Evolutionary conservation across 1,140 invertebrate species (phyloP).

Genomic region (Akabosia matsudoensis): DNA sequence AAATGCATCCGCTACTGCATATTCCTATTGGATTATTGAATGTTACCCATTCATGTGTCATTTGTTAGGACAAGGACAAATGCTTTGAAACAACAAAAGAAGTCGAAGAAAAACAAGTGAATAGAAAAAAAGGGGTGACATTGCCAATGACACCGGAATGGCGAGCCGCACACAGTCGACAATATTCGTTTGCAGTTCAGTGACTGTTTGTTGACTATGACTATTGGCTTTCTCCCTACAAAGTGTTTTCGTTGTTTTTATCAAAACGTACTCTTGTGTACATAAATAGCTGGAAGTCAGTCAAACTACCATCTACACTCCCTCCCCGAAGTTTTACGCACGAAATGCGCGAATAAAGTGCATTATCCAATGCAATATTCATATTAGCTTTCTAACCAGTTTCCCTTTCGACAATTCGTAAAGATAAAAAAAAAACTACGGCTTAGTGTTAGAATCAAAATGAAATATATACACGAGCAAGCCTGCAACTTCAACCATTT

Average conservation of each 20-base stretch:
- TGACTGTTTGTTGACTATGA: neutral
- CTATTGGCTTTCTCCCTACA: conserved; percentile 4
- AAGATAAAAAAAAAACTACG: too few species aligned
- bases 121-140: conserved; percentile 11
- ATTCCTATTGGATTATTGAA: neutral
- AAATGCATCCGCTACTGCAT: neutral
- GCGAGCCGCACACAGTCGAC: neutral
- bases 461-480: neutral
- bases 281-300: too few species aligned
- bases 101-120: neutral
- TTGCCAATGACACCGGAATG: conserved; percentile 13
- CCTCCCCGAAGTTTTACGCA: too few species aligned
- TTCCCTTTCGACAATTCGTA: too few species aligned
- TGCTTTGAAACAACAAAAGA: conserved; percentile 7
- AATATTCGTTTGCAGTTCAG: neutral
- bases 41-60: conserved; percentile 3
- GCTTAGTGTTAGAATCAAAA: neutral
- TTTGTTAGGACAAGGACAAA: conserved; percentile 14
- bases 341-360: too few species aligned
- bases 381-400: too few species aligned
- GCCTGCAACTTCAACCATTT: neutral
- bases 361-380: too few species aligned
- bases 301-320: too few species aligned
- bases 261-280: too few species aligned
- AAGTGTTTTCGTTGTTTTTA: too few species aligned